A percentile compares a stretch with the other conserved stretches of the same genome.
Conservation (phyloP, 2,797 vertebrate genomes). For the Sebastolobus altivelis region DNA sequence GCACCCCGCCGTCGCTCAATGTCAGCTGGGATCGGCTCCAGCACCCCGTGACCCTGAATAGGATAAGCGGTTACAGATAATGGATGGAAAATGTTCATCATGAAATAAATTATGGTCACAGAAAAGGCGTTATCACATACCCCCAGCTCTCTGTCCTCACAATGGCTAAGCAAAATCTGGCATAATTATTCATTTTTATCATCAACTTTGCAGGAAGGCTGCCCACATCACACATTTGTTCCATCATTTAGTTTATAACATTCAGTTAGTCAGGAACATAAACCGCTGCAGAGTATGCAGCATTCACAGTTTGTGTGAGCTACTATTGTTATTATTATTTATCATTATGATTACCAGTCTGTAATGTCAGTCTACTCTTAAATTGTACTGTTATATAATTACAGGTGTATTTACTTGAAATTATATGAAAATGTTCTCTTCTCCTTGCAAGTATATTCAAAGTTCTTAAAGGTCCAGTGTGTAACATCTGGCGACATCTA, state of each 20-base stretch:
- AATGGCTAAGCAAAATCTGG: not conserved
- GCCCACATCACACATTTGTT: not conserved
- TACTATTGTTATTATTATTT: slow-evolving; percentile 10
- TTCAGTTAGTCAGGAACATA: not conserved
- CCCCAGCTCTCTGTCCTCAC: slow-evolving; percentile 2
- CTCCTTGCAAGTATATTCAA: not conserved
- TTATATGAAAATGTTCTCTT: not conserved
- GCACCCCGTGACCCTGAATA: no score
- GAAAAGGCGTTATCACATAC: slow-evolving; percentile 16
- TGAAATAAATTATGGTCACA: slow-evolving; percentile 12
- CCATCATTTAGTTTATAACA: not conserved
- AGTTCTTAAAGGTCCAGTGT: not conserved
- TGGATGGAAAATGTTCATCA: not conserved
- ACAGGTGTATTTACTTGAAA: slow-evolving; percentile 8
- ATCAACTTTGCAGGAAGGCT: not conserved
- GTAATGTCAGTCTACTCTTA: not conserved
- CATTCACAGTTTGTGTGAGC: not conserved
- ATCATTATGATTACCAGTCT: not conserved
- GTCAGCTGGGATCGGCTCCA: no score
- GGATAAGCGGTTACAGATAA: no score
- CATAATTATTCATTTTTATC: not conserved
- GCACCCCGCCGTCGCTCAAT: no score
- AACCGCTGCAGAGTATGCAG: not conserved
- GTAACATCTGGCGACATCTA: not conserved
- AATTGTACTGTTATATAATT: slow-evolving; percentile 15